These are phyloP conservation scores for Dendrophyllia cribrosa DNA, from an alignment of 64 coral and sea anemone species.

Conservation along the genomic window DNA sequence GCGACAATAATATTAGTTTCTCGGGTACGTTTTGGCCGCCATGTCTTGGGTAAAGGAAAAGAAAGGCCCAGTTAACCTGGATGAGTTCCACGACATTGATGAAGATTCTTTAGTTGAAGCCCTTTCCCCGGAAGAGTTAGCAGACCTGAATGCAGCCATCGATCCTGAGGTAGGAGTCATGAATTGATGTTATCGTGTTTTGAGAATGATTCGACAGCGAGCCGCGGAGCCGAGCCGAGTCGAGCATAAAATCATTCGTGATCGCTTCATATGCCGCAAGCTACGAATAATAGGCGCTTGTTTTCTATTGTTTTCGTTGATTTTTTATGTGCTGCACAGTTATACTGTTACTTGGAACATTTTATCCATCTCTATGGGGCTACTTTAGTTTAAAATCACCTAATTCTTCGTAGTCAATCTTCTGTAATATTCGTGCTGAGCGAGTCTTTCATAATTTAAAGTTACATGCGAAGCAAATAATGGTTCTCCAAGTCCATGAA, in stretches of 20 bases:
- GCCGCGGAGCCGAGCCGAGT: not conserved
- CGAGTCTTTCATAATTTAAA: not conserved
- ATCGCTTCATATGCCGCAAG: not conserved
- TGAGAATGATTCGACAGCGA: not conserved
- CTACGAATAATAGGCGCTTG: not conserved
- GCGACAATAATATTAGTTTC: not conserved
- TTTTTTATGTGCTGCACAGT: not conserved
- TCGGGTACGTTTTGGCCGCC: conserved; percentile 2
- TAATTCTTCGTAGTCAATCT: not conserved
- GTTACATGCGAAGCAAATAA: too few species aligned
- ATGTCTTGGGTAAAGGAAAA: conserved; percentile 81
- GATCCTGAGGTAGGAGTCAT: conserved; percentile 80
- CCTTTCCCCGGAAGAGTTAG: conserved; percentile 87
- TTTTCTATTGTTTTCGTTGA: not conserved
- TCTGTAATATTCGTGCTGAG: not conserved
- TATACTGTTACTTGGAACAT: not conserved
- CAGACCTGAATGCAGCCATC: conserved; percentile 80
- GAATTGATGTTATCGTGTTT: not conserved
- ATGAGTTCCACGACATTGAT: conserved; percentile 79
- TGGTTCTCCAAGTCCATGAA: too few species aligned
- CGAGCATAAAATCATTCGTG: not conserved
- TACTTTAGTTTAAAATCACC: not conserved
- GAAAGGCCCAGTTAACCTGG: conserved; percentile 67
- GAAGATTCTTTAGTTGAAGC: conserved; percentile 83
- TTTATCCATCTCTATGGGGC: not conserved